Evolutionary conservation across 1,140 invertebrate species (phyloP).

Genomic region (Spodoptera litura): DNA sequence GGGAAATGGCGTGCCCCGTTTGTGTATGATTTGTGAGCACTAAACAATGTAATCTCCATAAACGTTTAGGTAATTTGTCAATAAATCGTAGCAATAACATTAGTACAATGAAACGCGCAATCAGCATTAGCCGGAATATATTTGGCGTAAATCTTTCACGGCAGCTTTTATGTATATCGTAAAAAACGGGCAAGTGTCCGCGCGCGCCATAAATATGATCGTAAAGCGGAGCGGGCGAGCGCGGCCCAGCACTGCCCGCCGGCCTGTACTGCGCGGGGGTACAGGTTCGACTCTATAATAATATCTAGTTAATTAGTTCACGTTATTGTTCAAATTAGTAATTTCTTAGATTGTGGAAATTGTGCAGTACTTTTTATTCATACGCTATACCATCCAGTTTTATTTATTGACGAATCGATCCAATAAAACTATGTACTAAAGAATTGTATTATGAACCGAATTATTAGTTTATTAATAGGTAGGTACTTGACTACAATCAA

Average conservation of each 20-base stretch:
- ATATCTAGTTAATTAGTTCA: background rate
- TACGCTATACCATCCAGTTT: background rate
- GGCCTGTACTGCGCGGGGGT: background rate
- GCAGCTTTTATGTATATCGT: conserved; percentile 83
- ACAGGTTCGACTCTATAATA: no score
- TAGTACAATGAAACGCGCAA: conserved; percentile 66
- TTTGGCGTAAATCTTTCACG: conserved; percentile 83
- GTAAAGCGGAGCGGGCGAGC: conserved; percentile 64
- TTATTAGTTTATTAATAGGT: no score
- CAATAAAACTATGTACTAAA: no score
- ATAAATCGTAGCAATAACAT: conserved; percentile 63
- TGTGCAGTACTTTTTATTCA: background rate
- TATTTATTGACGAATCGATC: conserved; percentile 7
- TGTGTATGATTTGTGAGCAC: conserved; percentile 9
- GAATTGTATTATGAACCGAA: no score
- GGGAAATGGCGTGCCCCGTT: no score
- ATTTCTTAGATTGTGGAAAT: background rate
- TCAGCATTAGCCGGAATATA: conserved; percentile 84
- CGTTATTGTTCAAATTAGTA: background rate
- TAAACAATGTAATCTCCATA: conserved; percentile 57
- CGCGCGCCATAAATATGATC: conserved; percentile 79
- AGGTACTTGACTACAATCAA: no score
- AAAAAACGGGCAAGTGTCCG: conserved; percentile 81
- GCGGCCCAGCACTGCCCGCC: conserved; percentile 18
- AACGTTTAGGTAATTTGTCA: conserved; percentile 29